Conservation (phyloP, 2,888 invertebrate genomes). For the Lepidochrysops patricia region DNA sequence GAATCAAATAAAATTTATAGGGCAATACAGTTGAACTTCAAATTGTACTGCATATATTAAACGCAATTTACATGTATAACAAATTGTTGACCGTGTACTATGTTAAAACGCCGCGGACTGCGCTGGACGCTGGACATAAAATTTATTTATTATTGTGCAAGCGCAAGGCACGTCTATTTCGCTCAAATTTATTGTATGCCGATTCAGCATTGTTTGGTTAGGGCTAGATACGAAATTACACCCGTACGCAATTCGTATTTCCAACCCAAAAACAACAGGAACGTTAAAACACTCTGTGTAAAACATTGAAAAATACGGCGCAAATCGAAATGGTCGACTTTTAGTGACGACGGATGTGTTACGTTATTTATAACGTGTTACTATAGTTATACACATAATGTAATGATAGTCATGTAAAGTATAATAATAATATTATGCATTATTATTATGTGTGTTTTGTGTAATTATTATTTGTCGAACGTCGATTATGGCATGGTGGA, state of each 20-base stretch:
- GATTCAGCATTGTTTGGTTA: conserved; percentile 56
- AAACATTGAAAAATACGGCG: neutral
- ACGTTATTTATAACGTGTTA: too few relatives aligned
- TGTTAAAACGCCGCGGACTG: conserved; percentile 38
- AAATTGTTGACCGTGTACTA: conserved; percentile 32
- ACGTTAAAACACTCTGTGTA: neutral
- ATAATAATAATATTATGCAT: too few relatives aligned
- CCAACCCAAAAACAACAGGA: neutral
- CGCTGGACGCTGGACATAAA: conserved; percentile 43
- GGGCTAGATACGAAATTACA: conserved; percentile 20
- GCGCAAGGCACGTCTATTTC: conserved; percentile 59
- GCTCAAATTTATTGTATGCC: conserved; percentile 60
- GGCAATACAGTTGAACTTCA: neutral
- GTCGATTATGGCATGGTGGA: too few relatives aligned
- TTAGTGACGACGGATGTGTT: too few relatives aligned
- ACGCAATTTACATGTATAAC: conserved; percentile 9
- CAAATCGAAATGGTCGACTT: too few relatives aligned
- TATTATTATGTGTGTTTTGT: too few relatives aligned
- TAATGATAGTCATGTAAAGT: too few relatives aligned
- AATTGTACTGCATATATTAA: neutral
- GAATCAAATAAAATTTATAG: neutral
- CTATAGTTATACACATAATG: too few relatives aligned
- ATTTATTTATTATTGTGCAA: conserved; percentile 60
- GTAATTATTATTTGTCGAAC: too few relatives aligned
- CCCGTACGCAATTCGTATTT: conserved; percentile 22